Evolutionary conservation across 2,888 invertebrate genomes (phyloP).

Genomic region (Spicauda simplicius): DNA sequence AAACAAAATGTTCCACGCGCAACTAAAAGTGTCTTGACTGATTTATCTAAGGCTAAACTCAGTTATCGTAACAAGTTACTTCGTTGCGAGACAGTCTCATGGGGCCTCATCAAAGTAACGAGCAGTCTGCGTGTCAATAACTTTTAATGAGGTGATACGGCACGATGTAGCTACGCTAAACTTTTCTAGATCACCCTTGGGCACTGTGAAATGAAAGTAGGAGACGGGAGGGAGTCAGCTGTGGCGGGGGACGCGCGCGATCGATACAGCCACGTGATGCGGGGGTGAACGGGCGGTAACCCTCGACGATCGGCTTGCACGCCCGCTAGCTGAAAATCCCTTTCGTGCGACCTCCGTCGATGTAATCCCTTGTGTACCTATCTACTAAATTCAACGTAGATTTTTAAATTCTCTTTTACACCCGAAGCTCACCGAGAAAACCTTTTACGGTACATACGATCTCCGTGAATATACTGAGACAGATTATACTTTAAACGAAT

Average conservation of each 20-base stretch:
- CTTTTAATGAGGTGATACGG: constrained; percentile 25
- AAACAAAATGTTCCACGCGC: neutral
- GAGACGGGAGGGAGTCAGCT: constrained; percentile 33
- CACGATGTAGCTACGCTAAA: constrained; percentile 8
- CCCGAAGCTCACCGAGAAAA: constrained; percentile 7
- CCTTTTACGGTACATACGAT: constrained; percentile 1
- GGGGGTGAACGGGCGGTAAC: constrained; percentile 50
- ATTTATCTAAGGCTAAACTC: neutral
- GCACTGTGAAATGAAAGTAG: constrained; percentile 21
- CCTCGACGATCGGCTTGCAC: constrained; percentile 27
- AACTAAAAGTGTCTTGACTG: neutral
- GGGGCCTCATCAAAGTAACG: constrained; percentile 11
- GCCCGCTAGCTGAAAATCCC: constrained; percentile 40
- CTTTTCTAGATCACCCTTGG: constrained; percentile 35
- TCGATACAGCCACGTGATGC: constrained; percentile 59
- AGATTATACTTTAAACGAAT: neutral
- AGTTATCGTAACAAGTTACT: constrained; percentile 5
- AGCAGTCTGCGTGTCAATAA: constrained; percentile 14
- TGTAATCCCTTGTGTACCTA: constrained; percentile 18
- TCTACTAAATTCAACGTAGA: constrained; percentile 36
- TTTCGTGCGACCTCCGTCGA: constrained; percentile 14
- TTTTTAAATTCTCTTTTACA: constrained; percentile 19
- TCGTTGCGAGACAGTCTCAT: constrained; percentile 9
- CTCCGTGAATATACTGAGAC: neutral
- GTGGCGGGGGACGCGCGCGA: constrained; percentile 44